Conservation (phyloP, 2,888 invertebrate genomes). For the Scelioninae gen. 1 region DNA sequence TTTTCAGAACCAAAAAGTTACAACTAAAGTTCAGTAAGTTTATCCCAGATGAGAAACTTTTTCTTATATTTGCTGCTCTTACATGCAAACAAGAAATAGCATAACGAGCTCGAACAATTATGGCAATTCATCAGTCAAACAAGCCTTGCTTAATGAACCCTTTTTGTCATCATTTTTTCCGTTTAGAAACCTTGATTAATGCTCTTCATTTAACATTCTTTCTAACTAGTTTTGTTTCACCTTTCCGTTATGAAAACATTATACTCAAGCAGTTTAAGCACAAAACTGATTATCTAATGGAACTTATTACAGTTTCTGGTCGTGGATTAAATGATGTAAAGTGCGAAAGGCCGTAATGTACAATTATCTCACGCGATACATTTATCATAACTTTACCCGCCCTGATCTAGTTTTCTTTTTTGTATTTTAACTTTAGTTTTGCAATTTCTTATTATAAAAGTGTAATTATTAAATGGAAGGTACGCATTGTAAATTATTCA, state of each 20-base stretch:
- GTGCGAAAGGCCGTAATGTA: conserved; percentile 10
- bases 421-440: too few species aligned
- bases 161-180: conserved; percentile 1
- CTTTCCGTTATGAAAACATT: conserved; percentile 17
- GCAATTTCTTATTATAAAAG: too few species aligned
- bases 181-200: conserved; percentile 6
- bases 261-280: conserved; percentile 11
- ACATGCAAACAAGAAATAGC: not conserved
- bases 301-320: conserved; percentile 26
- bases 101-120: conserved; percentile 1
- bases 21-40: too few species aligned
- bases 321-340: conserved; percentile 23
- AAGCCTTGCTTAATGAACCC: conserved; percentile 4
- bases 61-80: too few species aligned
- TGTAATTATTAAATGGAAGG: too few species aligned
- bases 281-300: conserved; percentile 44
- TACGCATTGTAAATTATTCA: too few species aligned
- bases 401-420: too few species aligned
- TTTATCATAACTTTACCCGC: not conserved
- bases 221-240: conserved; percentile 20
- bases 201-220: conserved; percentile 35
- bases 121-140: conserved; percentile 8
- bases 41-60: too few species aligned
- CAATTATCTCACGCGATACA: conserved; percentile 15
- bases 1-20: too few species aligned